These are phyloP conservation scores for Pentamera pediparva DNA, from an alignment of 53 echinoderm and acorn worm genomes.

Conservation along the genomic window DNA sequence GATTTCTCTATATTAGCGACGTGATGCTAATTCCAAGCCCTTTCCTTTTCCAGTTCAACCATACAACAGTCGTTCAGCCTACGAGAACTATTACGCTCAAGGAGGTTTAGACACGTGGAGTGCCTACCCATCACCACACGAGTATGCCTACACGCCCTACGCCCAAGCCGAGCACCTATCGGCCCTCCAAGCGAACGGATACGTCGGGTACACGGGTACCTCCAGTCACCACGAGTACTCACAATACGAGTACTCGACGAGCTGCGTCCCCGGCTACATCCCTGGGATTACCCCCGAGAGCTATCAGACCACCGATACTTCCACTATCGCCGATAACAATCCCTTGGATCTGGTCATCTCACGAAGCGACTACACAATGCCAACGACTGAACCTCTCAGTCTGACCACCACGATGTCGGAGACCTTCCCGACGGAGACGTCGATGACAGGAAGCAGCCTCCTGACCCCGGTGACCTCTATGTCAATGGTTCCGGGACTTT, in stretches of 20 bases:
- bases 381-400: not conserved
- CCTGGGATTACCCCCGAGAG: slow-evolving; percentile 4
- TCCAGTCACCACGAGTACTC: not conserved
- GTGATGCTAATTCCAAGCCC: too few species aligned
- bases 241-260: slow-evolving; percentile 5
- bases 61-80: slow-evolving; percentile 36
- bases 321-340: not conserved
- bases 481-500: too few species aligned
- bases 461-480: slow-evolving; percentile 17
- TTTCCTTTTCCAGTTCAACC: slow-evolving; percentile 41
- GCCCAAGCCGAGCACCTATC: slow-evolving; percentile 4
- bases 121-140: slow-evolving; percentile 34
- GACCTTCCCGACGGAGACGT: not conserved
- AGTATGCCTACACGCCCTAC: slow-evolving; percentile 14
- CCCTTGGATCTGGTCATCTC: slow-evolving; percentile 16
- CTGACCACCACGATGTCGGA: slow-evolving; percentile 2
- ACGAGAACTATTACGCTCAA: slow-evolving; percentile 32
- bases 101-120: slow-evolving; percentile 34
- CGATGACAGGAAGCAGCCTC: too few species aligned
- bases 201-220: slow-evolving; percentile 12
- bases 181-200: slow-evolving; percentile 16
- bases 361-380: not conserved
- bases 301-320: not conserved
- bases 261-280: not conserved
- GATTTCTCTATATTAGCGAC: too few species aligned